Conservation (phyloP, 1,140 invertebrate genomes). For the Cherax destructor region DNA sequence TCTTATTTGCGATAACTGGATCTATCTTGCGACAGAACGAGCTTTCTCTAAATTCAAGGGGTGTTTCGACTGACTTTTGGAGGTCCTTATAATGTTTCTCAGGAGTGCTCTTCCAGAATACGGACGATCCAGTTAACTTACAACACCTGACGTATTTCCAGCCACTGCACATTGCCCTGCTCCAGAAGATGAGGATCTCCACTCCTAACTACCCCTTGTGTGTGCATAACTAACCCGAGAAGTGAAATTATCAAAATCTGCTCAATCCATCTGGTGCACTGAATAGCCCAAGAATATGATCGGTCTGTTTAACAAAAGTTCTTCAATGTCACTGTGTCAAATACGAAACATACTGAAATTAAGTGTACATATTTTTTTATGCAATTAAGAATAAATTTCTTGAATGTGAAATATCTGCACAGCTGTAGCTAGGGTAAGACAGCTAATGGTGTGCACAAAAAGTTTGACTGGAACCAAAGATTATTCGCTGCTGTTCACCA, state of each 20-base stretch:
- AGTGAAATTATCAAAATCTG: background rate
- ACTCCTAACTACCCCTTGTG: background rate
- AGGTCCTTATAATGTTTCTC: background rate
- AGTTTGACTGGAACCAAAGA: background rate
- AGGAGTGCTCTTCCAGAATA: constrained; percentile 36
- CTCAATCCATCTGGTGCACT: background rate
- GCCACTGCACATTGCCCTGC: constrained; percentile 48
- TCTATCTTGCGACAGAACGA: background rate
- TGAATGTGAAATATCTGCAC: background rate
- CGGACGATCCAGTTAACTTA: constrained; percentile 34
- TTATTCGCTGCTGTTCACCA: no score
- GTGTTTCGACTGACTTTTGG: background rate
- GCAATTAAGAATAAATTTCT: background rate
- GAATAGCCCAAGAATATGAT: background rate
- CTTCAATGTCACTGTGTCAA: no score
- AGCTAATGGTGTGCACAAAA: background rate
- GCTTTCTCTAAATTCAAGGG: background rate
- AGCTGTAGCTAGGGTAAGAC: background rate
- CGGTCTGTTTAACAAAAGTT: background rate
- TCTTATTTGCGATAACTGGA: background rate
- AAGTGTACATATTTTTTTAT: background rate
- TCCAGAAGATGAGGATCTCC: constrained; percentile 5
- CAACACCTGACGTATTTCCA: constrained; percentile 43
- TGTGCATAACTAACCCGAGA: background rate
- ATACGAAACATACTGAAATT: no score